Evolutionary conservation across 2,888 invertebrate species (phyloP).

Genomic region (Ptychoptera albimana): DNA sequence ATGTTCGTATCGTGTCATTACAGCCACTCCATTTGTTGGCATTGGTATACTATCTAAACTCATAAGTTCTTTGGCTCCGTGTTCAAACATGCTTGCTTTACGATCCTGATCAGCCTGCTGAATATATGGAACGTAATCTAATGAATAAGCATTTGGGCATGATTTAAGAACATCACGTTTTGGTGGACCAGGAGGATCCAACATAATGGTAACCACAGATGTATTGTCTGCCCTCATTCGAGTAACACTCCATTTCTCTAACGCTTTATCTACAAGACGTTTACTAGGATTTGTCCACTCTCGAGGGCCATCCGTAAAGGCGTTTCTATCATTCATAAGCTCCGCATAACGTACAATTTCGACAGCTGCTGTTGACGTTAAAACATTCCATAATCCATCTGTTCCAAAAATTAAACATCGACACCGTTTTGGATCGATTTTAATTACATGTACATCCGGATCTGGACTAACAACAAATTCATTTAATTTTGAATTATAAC

Average conservation of each 20-base stretch:
- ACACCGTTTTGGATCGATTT: constrained; percentile 45
- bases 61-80: constrained; percentile 6
- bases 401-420: constrained; percentile 89
- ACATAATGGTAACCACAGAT: constrained; percentile 75
- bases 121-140: not conserved
- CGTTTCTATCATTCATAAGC: constrained; percentile 50
- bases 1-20: constrained; percentile 13
- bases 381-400: constrained; percentile 95
- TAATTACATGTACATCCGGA: constrained; percentile 81
- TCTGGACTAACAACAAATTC: constrained; percentile 96
- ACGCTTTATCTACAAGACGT: constrained; percentile 65
- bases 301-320: constrained; percentile 27
- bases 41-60: constrained; percentile 6
- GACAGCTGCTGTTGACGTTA: constrained; percentile 70
- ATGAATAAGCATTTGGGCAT: not conserved
- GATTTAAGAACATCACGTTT: constrained; percentile 19
- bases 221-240: constrained; percentile 92
- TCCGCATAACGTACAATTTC: constrained; percentile 70
- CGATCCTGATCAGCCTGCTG: not conserved
- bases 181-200: constrained; percentile 77
- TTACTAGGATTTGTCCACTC: constrained; percentile 85
- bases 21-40: constrained; percentile 10
- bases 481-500: constrained; percentile 79
- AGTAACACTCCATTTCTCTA: constrained; percentile 68
- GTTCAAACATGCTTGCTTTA: constrained; percentile 8